phyloP scores from a whole-genome alignment of 53 echinoderm and acorn worm genomes.

The Holothuria leucospilota region DNA sequence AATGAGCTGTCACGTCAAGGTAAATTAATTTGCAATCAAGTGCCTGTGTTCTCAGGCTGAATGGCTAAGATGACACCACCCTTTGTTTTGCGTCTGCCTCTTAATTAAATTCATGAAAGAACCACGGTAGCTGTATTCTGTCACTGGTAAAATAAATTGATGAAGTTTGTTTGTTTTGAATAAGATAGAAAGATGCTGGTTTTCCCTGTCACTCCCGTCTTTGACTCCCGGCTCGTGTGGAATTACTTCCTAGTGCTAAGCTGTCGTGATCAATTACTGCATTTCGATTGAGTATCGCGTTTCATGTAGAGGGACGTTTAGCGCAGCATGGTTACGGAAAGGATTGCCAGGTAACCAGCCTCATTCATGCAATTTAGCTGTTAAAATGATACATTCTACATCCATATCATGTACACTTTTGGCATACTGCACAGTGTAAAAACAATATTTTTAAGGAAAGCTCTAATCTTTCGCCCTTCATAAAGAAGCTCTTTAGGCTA shows the following conservation, averaged over 20 bases:
- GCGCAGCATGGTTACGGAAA: too few species aligned
- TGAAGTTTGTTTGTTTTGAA: conserved; percentile 14
- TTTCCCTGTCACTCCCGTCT: neutral
- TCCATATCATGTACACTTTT: too few species aligned
- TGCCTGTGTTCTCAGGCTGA: neutral
- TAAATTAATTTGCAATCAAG: conserved; percentile 31
- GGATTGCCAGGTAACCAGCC: too few species aligned
- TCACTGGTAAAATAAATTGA: conserved; percentile 7
- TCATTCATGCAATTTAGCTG: too few species aligned
- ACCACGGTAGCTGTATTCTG: neutral
- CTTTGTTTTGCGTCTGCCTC: neutral
- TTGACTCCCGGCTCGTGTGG: neutral
- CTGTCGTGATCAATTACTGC: conserved; percentile 15
- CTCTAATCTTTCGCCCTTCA: too few species aligned
- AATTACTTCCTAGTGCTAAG: conserved; percentile 1
- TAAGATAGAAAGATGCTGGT: neutral
- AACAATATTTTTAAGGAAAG: too few species aligned
- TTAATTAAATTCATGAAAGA: conserved; percentile 21
- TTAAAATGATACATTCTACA: too few species aligned
- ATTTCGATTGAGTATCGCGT: conserved; percentile 4
- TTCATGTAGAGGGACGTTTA: neutral
- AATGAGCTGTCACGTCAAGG: conserved; percentile 11
- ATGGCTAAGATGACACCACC: conserved; percentile 4
- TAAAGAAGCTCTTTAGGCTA: too few species aligned
- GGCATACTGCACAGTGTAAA: too few species aligned